Evolutionary conservation across 1,140 invertebrate genomes (phyloP), one percentile per base, ranked within the genome.

Genomic region (Drosophila nannoptera): DNA sequence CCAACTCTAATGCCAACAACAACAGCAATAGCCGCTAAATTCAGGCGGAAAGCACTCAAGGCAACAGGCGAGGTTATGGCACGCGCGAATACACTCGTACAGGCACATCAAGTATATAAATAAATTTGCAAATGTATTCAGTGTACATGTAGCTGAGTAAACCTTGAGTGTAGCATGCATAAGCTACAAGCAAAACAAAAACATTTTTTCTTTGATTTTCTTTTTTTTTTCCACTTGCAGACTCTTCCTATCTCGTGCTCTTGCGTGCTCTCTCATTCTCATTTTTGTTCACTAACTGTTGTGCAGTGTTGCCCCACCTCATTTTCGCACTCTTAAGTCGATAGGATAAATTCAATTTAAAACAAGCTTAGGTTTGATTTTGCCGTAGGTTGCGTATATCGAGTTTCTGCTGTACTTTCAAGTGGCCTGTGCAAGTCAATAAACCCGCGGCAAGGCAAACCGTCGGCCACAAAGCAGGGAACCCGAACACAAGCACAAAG

Each of bases 391-490:
- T 22, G 29, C 16, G 11, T 33, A 33, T 35, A 50, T 32, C 11
- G 36, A 55, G 36, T 35, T 42, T 32, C 12, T 40, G 22, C 16
- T 4, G 29, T 68, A 45, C 22, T 31, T 50, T 36, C 16, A 54
- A 46, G 40, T 45, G 50, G 36, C 36, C 55, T 36, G 61, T 64
- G 75, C 38, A 63, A 75, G 78, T 82, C 78, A 82, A 78, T 73
- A 83, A 83, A 83, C 80, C 76, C 65, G 38, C 29, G 60, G 52
- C 76, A 70, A 67, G 69, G 76, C 59, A 69, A 53, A 40, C 53
- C 31, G 14, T 5, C 54, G 54, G 50, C 36, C 40, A 48, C 29
- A 50, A 49, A 56, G 33, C 16, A 16, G 36, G 38, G 12, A 65
- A 64, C 32, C 36, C 43, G 29, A 35, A 49, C n/a, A 53, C 43